Conservation (phyloP, 35 echinoderm and acorn worm species). For the Ophiothrix spiculata region DNA sequence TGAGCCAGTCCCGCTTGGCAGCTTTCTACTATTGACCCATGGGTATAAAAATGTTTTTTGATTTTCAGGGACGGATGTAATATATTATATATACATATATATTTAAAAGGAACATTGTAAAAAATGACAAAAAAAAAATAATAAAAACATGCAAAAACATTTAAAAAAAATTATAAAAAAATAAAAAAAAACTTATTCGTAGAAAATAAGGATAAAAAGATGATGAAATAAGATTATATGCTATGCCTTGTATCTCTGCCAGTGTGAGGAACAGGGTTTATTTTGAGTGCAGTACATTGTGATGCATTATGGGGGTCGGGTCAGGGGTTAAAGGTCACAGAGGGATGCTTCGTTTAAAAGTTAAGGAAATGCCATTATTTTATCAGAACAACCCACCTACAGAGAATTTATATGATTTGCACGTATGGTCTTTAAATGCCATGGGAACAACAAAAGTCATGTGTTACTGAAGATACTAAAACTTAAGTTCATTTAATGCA, state of each 20-base stretch:
- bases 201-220: not conserved
- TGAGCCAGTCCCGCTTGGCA: constrained; percentile 13
- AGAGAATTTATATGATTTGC: not conserved
- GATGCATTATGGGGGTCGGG: not conserved
- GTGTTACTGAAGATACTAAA: too few species aligned
- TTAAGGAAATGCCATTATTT: constrained; percentile 4
- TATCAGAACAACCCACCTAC: not conserved
- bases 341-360: not conserved
- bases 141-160: not conserved
- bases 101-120: not conserved
- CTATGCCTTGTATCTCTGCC: constrained; percentile 6
- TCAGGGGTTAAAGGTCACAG: not conserved
- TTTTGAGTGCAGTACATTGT: too few species aligned
- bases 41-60: constrained; percentile 15
- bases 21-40: constrained; percentile 4
- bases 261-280: too few species aligned
- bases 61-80: constrained; percentile 15
- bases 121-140: too few species aligned
- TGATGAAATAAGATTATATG: constrained; percentile 6
- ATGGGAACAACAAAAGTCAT: not conserved
- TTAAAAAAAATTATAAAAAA: not conserved
- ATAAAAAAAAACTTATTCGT: not conserved
- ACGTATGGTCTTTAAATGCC: not conserved
- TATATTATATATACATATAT: constrained; percentile 14
- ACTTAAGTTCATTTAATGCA: not conserved